Evolutionary conservation across 2,113 vertebrate genomes (phyloP).

Genomic region (Jacana jacana): DNA sequence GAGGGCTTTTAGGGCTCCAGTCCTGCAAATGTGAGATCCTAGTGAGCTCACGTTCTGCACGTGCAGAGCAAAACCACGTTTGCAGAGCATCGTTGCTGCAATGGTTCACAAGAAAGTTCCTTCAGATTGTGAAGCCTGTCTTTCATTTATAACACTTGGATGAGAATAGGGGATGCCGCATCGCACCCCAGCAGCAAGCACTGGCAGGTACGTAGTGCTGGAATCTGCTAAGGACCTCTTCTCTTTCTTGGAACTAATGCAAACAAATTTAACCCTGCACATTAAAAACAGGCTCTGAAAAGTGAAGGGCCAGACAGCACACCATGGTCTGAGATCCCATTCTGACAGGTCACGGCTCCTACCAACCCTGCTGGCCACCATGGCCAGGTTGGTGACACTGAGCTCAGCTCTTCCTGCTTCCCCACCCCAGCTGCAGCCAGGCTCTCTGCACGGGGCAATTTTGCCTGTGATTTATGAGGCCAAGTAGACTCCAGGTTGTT

Average conservation of each 20-base stretch:
- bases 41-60: background rate
- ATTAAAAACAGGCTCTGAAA: background rate
- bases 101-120: background rate
- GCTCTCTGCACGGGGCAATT: background rate
- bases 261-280: background rate
- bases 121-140: background rate
- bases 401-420: background rate
- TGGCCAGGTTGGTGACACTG: accelerated
- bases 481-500: background rate
- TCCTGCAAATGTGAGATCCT: background rate
- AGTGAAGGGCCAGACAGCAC: background rate
- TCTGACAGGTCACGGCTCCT: background rate
- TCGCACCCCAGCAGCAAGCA: background rate
- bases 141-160: background rate
- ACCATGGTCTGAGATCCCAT: accelerated
- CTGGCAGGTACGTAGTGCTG: background rate
- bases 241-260: background rate
- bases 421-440: accelerated
- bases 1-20: accelerated
- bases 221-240: background rate
- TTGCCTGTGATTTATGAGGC: background rate
- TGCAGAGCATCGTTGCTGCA: background rate
- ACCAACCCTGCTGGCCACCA: background rate
- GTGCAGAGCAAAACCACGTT: background rate
- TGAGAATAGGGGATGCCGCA: background rate